phyloP scores from a whole-genome alignment of 1,140 invertebrate genomes.

The Epicauta chinensis region DNA sequence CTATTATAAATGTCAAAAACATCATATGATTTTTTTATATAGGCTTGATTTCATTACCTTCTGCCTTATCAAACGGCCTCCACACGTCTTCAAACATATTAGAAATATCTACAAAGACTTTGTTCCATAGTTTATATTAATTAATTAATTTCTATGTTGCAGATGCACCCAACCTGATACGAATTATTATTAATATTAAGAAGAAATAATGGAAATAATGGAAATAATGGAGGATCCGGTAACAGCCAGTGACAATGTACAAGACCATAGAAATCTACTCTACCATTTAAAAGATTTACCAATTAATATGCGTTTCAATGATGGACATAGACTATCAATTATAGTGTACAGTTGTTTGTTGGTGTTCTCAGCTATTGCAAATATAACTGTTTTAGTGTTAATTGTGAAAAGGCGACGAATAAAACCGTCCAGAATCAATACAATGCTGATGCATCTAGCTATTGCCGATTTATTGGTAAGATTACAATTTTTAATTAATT shows the following conservation, averaged over 20 bases:
- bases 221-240: constrained; percentile 17
- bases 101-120: too few relatives aligned
- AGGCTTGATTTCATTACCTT: too few relatives aligned
- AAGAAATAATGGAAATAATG: too few relatives aligned
- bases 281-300: constrained; percentile 55
- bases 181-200: too few relatives aligned
- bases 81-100: too few relatives aligned
- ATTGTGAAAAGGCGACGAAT: constrained; percentile 55
- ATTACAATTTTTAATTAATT: constrained; percentile 8
- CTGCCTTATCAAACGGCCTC: too few relatives aligned
- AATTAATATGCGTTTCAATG: constrained; percentile 72
- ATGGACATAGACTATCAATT: constrained; percentile 70
- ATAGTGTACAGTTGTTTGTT: constrained; percentile 71
- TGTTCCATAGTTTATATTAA: too few relatives aligned
- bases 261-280: constrained; percentile 32
- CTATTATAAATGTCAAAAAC: too few relatives aligned
- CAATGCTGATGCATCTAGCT: constrained; percentile 77
- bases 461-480: constrained; percentile 82
- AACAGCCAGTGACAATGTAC: constrained; percentile 24
- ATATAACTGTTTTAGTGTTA: constrained; percentile 74
- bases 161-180: neutral
- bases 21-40: too few relatives aligned
- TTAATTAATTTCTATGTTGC: constrained; percentile 5
- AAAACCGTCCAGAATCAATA: constrained; percentile 63
- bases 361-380: constrained; percentile 79